Conservation (phyloP, 92 coral and sea anemone species). For the Zoanthus sociatus region DNA sequence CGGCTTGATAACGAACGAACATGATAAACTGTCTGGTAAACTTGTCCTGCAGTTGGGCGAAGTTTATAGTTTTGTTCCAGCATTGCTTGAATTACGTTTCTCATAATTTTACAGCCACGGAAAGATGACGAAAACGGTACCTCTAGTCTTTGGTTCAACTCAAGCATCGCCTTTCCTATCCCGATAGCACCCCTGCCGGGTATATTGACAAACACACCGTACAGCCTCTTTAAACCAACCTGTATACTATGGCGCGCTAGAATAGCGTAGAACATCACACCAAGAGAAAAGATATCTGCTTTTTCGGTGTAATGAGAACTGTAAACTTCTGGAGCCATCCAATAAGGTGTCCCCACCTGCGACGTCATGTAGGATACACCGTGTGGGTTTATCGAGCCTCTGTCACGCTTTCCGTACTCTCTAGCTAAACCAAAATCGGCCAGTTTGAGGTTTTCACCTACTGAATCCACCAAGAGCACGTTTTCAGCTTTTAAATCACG, state of each 20-base stretch:
- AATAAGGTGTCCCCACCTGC: constrained; percentile 37
- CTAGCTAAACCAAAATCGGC: constrained; percentile 45
- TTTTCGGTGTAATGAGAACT: constrained; percentile 32
- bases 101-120: constrained; percentile 31
- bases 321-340: constrained; percentile 61
- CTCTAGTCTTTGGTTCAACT: constrained; percentile 10
- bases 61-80: not conserved
- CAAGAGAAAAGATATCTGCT: constrained; percentile 58
- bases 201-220: constrained; percentile 50
- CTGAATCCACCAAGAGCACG: constrained; percentile 24
- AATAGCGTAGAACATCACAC: constrained; percentile 65
- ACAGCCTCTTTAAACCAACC: constrained; percentile 18
- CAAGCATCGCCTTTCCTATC: constrained; percentile 23
- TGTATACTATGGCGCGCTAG: constrained; percentile 42
- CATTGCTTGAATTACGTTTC: constrained; percentile 6
- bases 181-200: constrained; percentile 40
- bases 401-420: constrained; percentile 23
- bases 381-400: not conserved
- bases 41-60: constrained; percentile 25
- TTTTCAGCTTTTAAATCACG: constrained; percentile 53
- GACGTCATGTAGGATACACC: constrained; percentile 35
- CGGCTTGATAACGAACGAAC: not conserved
- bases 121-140: constrained; percentile 40
- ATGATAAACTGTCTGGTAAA: constrained; percentile 9
- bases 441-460: constrained; percentile 30